phyloP scores from a whole-genome alignment of 2,113 vertebrate species.

The Apodemus speciosus region DNA sequence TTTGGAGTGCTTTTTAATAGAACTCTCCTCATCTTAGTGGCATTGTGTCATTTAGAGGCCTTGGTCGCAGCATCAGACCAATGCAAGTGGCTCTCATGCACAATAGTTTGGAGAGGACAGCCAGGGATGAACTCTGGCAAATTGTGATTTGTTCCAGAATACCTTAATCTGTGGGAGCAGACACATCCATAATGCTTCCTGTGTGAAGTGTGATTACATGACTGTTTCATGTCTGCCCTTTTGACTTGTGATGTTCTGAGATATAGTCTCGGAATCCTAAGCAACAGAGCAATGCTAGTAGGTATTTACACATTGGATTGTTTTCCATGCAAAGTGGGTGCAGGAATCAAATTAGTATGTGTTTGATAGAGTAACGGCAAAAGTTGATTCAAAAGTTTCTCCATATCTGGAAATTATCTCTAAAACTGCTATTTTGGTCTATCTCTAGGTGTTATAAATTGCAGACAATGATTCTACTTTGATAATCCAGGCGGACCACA shows the following conservation, averaged over 20 bases:
- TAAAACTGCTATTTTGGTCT: slow-evolving; percentile 61
- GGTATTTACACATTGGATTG: neutral
- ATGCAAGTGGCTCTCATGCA: neutral
- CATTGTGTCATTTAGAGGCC: neutral
- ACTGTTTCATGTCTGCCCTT: neutral
- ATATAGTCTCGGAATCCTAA: neutral
- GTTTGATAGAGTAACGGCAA: neutral
- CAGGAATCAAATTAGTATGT: slow-evolving; percentile 2
- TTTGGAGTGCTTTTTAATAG: neutral
- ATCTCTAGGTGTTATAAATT: slow-evolving; percentile 73
- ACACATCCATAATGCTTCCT: neutral
- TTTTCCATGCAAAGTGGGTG: neutral
- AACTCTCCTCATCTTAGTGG: neutral
- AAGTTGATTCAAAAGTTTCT: neutral
- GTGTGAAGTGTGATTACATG: neutral
- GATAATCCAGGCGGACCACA: slow-evolving; percentile 24
- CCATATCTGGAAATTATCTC: neutral
- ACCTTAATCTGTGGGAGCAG: neutral
- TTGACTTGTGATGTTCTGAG: neutral
- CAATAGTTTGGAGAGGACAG: neutral
- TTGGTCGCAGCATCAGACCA: neutral
- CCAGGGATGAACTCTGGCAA: neutral
- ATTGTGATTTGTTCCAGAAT: neutral
- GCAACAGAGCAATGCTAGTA: neutral
- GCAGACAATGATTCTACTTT: slow-evolving; percentile 54